Base-by-base conservation (phyloP, 2,888 invertebrate species). In the Lymantria monacha region DNA sequence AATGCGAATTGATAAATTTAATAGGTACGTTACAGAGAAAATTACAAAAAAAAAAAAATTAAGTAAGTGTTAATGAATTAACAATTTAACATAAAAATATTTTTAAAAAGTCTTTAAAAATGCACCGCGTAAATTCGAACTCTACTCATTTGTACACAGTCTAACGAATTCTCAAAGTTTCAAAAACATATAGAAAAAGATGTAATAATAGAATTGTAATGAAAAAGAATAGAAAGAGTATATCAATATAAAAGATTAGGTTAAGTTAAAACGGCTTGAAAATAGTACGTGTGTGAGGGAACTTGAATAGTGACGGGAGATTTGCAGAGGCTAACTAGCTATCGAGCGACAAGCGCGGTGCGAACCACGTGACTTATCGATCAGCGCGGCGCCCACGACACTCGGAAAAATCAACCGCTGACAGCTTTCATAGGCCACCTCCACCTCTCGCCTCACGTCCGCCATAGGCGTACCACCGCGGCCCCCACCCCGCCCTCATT, bases 351-450 rank as follows among this genome's bases (percentile, higher is more conserved):
- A 66, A 64, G 71, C 74, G 74, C 68, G 74, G 75, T 73, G 75
- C 72, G 76, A 74, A 70, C 85, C 89, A 87, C 89, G 90, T 90
- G 89, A 89, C 88, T 89, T 90, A 91, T 91, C 90, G 90, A 91
- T 89, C 89, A 90, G 86, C 85, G 79, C 78, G 76, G 77, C 80
- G 84, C 87, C 84, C 88, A 86, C 88, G 87, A 87, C 89, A 89
- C 90, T 87, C 86, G 85, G 89, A 90, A 90, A 90, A 91, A 91
- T 91, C 90, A 90, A 88, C 90, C 90, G 88, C 88, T 89, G 89
- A 89, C 90, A 90, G 89, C 88, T 85, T 87, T 86, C 87, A 84
- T 83, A 80, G 82, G 76, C 80, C 81, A 78, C 81, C 82, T 72
- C 77, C 70, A 69, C 74, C 76, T 72, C 72, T 66, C 69, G 63